phyloP scores from a whole-genome alignment of 1,140 invertebrate species.

The Zaprionus taronus region DNA sequence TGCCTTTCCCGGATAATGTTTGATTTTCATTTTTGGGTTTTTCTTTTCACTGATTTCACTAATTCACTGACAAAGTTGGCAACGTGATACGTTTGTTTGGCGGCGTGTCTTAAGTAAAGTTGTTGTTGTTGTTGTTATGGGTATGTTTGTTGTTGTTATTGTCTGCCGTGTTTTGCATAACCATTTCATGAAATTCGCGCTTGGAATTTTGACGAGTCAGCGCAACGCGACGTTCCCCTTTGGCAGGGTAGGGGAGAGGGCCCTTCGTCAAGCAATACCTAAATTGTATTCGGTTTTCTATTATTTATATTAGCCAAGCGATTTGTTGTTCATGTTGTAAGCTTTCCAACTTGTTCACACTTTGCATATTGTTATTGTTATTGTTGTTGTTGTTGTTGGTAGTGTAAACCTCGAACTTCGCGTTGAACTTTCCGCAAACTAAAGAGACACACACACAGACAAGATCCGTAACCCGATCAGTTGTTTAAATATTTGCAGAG shows the following conservation, averaged over 20 bases:
- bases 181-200: constrained; percentile 67
- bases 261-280: neutral
- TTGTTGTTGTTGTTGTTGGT: neutral
- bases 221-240: neutral
- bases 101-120: constrained; percentile 19
- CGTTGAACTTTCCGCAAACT: constrained; percentile 10
- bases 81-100: constrained; percentile 63
- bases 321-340: constrained; percentile 61
- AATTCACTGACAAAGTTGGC: constrained; percentile 45
- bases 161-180: constrained; percentile 66
- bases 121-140: constrained; percentile 24
- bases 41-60: constrained; percentile 50
- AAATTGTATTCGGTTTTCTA: constrained; percentile 4
- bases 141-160: constrained; percentile 24
- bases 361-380: constrained; percentile 4
- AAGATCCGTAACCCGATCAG: constrained; percentile 3
- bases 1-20: constrained; percentile 92
- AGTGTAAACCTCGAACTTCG: constrained; percentile 16
- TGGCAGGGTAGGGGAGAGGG: no score
- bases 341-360: constrained; percentile 64
- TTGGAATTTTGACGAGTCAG: constrained; percentile 77
- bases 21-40: constrained; percentile 88
- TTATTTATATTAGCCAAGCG: constrained; percentile 53
- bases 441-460: constrained; percentile 4
- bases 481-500: constrained; percentile 17